These are phyloP conservation scores for Aplysina aerophoba DNA, from an alignment of 37 sponge, comb jelly and placozoan genomes.

Conservation along the genomic window DNA sequence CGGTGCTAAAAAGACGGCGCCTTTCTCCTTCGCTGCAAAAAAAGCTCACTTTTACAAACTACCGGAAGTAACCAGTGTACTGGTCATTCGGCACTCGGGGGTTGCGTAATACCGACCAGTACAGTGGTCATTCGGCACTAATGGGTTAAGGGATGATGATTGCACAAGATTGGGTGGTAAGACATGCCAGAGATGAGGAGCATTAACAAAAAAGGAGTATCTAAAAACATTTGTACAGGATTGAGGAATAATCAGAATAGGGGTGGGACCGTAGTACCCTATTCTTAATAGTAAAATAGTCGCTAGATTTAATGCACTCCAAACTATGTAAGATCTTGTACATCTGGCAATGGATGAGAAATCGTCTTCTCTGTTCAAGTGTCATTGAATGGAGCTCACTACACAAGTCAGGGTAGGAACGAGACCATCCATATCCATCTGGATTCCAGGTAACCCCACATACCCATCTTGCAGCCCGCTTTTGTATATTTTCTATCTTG, in stretches of 20 bases:
- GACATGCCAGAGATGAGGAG: too few relatives aligned
- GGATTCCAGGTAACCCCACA: slow-evolving; percentile 3
- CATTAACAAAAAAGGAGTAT: too few relatives aligned
- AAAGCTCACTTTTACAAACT: too few relatives aligned
- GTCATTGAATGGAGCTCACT: background rate
- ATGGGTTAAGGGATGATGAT: too few relatives aligned
- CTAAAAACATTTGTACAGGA: too few relatives aligned
- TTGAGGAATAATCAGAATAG: background rate
- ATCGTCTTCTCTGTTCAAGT: background rate
- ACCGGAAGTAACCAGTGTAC: too few relatives aligned
- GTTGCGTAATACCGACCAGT: too few relatives aligned
- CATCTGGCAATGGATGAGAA: background rate
- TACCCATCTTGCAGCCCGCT: slow-evolving; percentile 15
- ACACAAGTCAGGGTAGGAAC: background rate
- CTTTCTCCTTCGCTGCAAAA: too few relatives aligned
- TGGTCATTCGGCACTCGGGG: too few relatives aligned
- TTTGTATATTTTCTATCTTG: slow-evolving; percentile 4
- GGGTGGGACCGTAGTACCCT: background rate
- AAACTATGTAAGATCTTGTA: background rate
- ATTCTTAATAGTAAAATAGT: background rate
- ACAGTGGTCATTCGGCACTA: too few relatives aligned
- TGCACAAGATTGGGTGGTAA: too few relatives aligned
- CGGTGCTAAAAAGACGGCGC: too few relatives aligned
- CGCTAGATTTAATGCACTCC: background rate
- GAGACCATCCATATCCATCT: background rate